These are phyloP conservation scores for Cyclargus thomasi DNA, from an alignment of 1,140 invertebrate species.

Conservation along the genomic window DNA sequence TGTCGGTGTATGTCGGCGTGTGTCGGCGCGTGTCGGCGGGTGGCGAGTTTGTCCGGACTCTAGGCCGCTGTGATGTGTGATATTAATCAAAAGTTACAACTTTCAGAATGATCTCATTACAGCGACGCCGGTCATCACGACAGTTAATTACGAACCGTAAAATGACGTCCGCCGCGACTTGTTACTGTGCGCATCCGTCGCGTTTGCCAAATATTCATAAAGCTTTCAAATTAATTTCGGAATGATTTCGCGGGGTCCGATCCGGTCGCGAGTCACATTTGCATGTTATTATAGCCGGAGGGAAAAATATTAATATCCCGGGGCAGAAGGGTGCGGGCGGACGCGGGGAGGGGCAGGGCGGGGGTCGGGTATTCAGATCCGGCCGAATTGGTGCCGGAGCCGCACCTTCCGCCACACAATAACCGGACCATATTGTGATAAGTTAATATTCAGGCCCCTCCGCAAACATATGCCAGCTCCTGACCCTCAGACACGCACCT, in stretches of 20 bases:
- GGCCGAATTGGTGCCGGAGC: background rate
- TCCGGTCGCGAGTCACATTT: background rate
- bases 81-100: background rate
- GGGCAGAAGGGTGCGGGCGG: background rate
- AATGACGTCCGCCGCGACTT: background rate
- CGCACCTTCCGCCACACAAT: slow-evolving; percentile 11
- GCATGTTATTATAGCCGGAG: background rate
- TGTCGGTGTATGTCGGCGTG: too few species aligned
- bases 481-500: slow-evolving; percentile 16
- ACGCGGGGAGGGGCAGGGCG: background rate
- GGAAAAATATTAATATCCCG: background rate
- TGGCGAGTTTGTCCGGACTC: background rate
- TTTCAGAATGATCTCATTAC: background rate
- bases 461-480: background rate
- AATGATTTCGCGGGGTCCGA: background rate
- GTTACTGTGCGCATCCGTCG: background rate
- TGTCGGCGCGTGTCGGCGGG: too few species aligned
- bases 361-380: background rate
- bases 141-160: background rate
- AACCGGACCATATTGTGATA: slow-evolving; percentile 5
- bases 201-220: background rate
- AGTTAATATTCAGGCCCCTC: slow-evolving; percentile 20
- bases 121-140: background rate
- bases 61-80: too few species aligned
- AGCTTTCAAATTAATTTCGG: background rate